phyloP scores from a whole-genome alignment of 1,140 invertebrate species.

The Apis dorsata region DNA sequence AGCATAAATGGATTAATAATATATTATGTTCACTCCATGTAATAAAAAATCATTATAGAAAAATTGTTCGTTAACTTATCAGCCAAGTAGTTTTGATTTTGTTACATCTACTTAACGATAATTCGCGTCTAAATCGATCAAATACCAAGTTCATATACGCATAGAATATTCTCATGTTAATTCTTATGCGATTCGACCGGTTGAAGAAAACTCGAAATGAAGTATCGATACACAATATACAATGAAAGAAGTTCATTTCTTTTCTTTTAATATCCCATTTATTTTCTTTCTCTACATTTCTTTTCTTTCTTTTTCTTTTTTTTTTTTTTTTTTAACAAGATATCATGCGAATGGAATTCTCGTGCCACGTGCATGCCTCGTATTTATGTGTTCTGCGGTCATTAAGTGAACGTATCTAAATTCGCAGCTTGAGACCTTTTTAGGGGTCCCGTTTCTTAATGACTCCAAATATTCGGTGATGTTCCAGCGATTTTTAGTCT shows the following conservation, averaged over 20 bases:
- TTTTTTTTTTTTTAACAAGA: constrained; percentile 22
- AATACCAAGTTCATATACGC: constrained; percentile 18
- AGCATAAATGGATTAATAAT: no score
- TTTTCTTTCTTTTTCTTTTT: background rate
- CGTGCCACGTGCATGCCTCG: constrained; percentile 34
- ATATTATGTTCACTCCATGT: background rate
- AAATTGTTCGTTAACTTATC: background rate
- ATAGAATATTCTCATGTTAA: constrained; percentile 31
- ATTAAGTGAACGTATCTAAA: constrained; percentile 27
- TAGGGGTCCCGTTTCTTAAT: background rate
- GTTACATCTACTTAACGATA: constrained; percentile 23
- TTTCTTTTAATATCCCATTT: background rate
- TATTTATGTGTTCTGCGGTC: constrained; percentile 33
- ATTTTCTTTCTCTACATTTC: background rate
- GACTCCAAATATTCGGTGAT: background rate
- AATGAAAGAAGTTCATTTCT: background rate
- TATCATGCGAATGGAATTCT: constrained; percentile 35
- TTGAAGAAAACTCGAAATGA: constrained; percentile 28
- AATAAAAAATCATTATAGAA: background rate
- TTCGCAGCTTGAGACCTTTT: constrained; percentile 37
- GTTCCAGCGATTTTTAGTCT: background rate
- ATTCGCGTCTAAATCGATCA: constrained; percentile 34
- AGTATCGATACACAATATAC: constrained; percentile 10
- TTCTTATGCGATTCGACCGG: constrained; percentile 24
- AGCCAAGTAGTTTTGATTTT: constrained; percentile 6